phyloP scores from a whole-genome alignment of 2,888 invertebrate genomes.

The Stomorhina lunata region DNA sequence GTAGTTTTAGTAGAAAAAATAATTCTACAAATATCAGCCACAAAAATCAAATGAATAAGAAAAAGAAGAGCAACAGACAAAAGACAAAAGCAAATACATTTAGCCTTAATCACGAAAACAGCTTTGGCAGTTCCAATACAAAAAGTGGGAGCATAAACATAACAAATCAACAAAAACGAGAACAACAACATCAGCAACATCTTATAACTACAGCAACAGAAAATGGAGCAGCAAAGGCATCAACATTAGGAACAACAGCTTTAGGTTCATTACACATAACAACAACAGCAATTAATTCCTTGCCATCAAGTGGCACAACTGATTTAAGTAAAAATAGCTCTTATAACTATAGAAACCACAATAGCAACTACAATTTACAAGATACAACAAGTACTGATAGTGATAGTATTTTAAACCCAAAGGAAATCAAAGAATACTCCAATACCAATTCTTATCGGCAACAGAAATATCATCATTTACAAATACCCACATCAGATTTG shows the following conservation, averaged over 20 bases:
- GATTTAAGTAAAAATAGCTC: constrained; percentile 14
- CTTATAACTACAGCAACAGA: constrained; percentile 52
- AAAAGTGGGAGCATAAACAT: constrained; percentile 23
- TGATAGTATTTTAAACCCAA: constrained; percentile 22
- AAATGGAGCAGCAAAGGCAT: constrained; percentile 17
- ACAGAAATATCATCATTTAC: not conserved
- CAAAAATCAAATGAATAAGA: not conserved
- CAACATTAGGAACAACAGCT: constrained; percentile 14
- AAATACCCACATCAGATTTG: constrained; percentile 52
- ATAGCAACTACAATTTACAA: constrained; percentile 54
- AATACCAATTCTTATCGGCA: constrained; percentile 23
- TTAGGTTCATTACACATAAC: constrained; percentile 6
- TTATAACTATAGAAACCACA: constrained; percentile 43
- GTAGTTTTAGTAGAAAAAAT: not conserved
- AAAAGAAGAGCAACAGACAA: constrained; percentile 12
- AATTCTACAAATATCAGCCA: constrained; percentile 10
- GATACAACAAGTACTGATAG: constrained; percentile 29
- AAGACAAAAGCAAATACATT: constrained; percentile 41
- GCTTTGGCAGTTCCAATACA: constrained; percentile 35
- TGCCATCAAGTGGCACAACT: constrained; percentile 25
- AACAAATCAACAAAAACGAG: constrained; percentile 28
- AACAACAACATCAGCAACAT: constrained; percentile 31
- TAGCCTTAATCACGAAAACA: constrained; percentile 27
- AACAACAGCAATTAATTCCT: constrained; percentile 46
- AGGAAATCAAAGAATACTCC: constrained; percentile 28